A percentile compares a stretch with the other conserved stretches of the same genome.
These are phyloP conservation scores for Dicranocentrus wangi DNA, from an alignment of 2,888 invertebrate genomes.

Conservation along the genomic window DNA sequence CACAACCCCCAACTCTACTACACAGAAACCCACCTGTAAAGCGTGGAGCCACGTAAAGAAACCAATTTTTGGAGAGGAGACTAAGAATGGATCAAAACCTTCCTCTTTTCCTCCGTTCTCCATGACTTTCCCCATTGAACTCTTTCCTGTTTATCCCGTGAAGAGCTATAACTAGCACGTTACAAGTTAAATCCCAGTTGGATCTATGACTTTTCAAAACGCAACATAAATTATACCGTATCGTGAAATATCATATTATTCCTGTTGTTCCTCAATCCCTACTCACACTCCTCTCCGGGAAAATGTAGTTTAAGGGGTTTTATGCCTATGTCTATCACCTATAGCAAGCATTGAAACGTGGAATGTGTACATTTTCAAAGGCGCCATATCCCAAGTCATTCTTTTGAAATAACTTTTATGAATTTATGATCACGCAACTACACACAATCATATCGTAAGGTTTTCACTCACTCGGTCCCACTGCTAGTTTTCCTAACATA, in stretches of 20 bases:
- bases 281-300: constrained; percentile 1
- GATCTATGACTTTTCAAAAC: constrained; percentile 47
- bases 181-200: constrained; percentile 51
- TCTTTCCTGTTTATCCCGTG: not conserved
- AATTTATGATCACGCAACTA: constrained; percentile 57
- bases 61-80: constrained; percentile 1
- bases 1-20: not conserved
- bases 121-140: too few species aligned
- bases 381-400: constrained; percentile 8
- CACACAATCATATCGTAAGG: constrained; percentile 31
- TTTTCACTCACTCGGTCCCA: constrained; percentile 31
- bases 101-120: not conserved
- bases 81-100: constrained; percentile 24
- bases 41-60: not conserved
- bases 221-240: constrained; percentile 47
- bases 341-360: not conserved
- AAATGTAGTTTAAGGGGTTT: too few species aligned
- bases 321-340: not conserved
- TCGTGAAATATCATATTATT: constrained; percentile 50
- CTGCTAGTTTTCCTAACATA: not conserved
- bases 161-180: constrained; percentile 7
- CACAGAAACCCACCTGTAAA: constrained; percentile 40
- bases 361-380: not conserved
- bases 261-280: constrained; percentile 21
- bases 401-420: constrained; percentile 39